Evolutionary conservation across 2,113 vertebrate genomes (phyloP).

Genomic region (Chionis minor): DNA sequence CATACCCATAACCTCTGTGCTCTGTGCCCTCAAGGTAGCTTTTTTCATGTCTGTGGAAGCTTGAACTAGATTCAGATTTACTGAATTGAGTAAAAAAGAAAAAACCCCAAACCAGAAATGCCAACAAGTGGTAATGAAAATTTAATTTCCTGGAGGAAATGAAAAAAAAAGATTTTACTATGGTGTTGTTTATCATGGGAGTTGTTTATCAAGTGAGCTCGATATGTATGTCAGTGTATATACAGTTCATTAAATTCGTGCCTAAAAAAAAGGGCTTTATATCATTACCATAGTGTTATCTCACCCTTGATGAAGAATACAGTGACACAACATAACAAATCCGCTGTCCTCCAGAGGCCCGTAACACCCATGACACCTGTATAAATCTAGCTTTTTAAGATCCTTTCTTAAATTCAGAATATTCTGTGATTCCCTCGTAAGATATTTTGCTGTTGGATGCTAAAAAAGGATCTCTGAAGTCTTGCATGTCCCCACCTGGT

Average conservation of each 20-base stretch:
- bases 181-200: background rate
- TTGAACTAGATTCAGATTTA: background rate
- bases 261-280: background rate
- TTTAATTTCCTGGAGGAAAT: background rate
- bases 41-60: background rate
- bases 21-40: background rate
- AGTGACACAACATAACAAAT: background rate
- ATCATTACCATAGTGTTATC: background rate
- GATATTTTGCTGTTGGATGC: background rate
- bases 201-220: background rate
- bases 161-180: background rate
- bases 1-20: background rate
- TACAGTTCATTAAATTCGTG: background rate
- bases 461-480: background rate
- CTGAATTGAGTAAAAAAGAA: background rate
- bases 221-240: background rate
- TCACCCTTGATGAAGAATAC: background rate
- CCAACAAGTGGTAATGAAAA: background rate
- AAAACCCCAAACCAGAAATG: background rate
- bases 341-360: background rate
- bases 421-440: background rate
- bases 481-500: background rate
- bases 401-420: background rate
- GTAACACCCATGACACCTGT: background rate
- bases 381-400: background rate